Evolutionary conservation across 1,140 invertebrate species (phyloP).

Genomic region (Venturia canescens): DNA sequence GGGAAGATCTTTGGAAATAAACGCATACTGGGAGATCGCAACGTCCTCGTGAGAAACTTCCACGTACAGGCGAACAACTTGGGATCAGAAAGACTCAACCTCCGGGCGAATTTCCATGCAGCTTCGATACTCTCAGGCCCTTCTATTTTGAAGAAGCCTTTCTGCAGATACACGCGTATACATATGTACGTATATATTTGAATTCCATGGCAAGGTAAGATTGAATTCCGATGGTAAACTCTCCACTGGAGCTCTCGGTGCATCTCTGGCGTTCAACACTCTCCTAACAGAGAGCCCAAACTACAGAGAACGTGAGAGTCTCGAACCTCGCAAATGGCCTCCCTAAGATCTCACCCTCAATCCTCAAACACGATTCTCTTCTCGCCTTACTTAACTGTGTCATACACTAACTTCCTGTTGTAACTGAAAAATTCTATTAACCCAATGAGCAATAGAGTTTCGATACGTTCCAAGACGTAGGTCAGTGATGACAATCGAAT

Average conservation of each 20-base stretch:
- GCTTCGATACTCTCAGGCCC: not conserved
- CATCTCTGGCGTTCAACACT: constrained; percentile 17
- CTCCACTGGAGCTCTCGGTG: constrained; percentile 1
- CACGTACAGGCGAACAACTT: too few species aligned
- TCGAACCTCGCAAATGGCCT: not conserved
- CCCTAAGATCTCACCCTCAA: not conserved
- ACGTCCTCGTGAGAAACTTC: not conserved
- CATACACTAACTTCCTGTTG: too few species aligned
- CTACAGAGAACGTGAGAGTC: not conserved
- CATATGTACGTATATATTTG: not conserved
- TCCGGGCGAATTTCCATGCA: too few species aligned
- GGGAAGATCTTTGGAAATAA: not conserved
- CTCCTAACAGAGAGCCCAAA: constrained; percentile 12
- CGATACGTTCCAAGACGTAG: not conserved
- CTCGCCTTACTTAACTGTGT: not conserved
- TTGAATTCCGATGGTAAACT: constrained; percentile 27
- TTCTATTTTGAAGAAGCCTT: not conserved
- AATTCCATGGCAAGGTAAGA: constrained; percentile 11
- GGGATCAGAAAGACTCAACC: too few species aligned
- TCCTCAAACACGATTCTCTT: not conserved
- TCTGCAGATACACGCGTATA: not conserved
- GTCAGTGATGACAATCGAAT: too few species aligned
- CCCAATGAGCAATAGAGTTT: not conserved
- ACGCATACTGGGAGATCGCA: not conserved
- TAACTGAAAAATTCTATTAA: not conserved